A percentile compares a stretch with the other conserved stretches of the same genome.
These are phyloP conservation scores for Pasiphila rectangulata DNA, from an alignment of 2,888 invertebrate species.

Conservation along the genomic window DNA sequence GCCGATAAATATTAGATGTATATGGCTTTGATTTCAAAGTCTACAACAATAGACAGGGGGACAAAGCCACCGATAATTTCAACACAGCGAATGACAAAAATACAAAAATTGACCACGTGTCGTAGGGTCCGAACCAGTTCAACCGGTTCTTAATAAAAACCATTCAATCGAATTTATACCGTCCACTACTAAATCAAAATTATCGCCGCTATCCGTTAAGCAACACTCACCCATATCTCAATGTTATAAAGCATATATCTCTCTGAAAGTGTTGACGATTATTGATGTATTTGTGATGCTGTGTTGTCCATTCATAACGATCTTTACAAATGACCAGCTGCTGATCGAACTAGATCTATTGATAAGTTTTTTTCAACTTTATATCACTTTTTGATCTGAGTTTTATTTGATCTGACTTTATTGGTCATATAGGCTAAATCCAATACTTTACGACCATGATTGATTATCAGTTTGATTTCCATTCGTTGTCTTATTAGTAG, in stretches of 20 bases:
- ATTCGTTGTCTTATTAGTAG: too few species aligned
- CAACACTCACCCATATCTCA: constrained; percentile 3
- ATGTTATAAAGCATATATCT: neutral
- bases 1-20: constrained; percentile 15
- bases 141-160: constrained; percentile 72
- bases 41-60: constrained; percentile 16
- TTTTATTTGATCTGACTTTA: neutral
- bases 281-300: constrained; percentile 26
- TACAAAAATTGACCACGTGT: constrained; percentile 76
- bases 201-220: constrained; percentile 8
- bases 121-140: constrained; percentile 64
- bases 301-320: constrained; percentile 19
- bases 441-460: neutral
- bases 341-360: constrained; percentile 36
- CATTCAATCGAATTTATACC: constrained; percentile 72
- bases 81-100: constrained; percentile 66
- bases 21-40: too few species aligned
- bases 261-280: constrained; percentile 8
- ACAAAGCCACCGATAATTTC: constrained; percentile 70
- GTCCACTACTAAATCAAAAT: constrained; percentile 32
- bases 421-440: constrained; percentile 1
- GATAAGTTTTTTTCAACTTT: constrained; percentile 28
- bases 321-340: constrained; percentile 35
- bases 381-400: constrained; percentile 10
- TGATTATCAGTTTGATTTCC: too few species aligned